Evolutionary conservation across 2,113 vertebrate species (phyloP), one percentile per base, ranked within the genome.

Genomic region (Fulmarus glacialis): DNA sequence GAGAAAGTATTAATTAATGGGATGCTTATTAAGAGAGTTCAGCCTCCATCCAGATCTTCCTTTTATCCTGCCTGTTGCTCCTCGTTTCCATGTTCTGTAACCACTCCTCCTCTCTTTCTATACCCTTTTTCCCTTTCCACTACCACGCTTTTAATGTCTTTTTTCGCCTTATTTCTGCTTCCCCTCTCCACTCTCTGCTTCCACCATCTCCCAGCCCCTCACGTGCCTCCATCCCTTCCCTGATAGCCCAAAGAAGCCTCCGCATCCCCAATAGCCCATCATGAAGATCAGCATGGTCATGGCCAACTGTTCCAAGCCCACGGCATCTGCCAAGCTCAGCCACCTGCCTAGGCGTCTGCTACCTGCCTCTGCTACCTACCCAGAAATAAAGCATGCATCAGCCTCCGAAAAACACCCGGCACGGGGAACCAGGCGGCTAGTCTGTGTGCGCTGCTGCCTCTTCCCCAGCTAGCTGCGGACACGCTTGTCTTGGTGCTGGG

Each of bases 401-500:
- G 9, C 53, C 77, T 55, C 68, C 16, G 10, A 60, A 87, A 80
- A 79, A 2, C 9, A 38, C 29, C 5, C 1, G 4, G 45, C 34
- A 7, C 0, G 3, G 9, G 59, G 32, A 78, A 58, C 8, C 12
- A 4, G 7, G 48, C 12, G 4, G 32, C 29, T 20, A 2, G 10
- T 23, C 50, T 47, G 48, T 12, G 4, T 2, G 9, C 0, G 1
- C 67, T 42, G 47, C 70, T 40, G 13, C 52, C 8, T 53, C 82
- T 38, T 18, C 27, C 20, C 58, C 43, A 17, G 47, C 0, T 1
- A 72, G 66, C 90, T 59, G 8, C 3, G 8, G 36, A 38, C 14
- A 27, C 1, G 4, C 18, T 47, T 19, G 22, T 15, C 36, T n/a
- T 11, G 67, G 72, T 0, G 0, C 9, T 2, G 3, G 52, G n/a